Percentiles rank a stretch among this genome's conserved stretches.
phyloP scores from a whole-genome alignment of 2,888 invertebrate species.

The Pachycephus smyrnensis region DNA sequence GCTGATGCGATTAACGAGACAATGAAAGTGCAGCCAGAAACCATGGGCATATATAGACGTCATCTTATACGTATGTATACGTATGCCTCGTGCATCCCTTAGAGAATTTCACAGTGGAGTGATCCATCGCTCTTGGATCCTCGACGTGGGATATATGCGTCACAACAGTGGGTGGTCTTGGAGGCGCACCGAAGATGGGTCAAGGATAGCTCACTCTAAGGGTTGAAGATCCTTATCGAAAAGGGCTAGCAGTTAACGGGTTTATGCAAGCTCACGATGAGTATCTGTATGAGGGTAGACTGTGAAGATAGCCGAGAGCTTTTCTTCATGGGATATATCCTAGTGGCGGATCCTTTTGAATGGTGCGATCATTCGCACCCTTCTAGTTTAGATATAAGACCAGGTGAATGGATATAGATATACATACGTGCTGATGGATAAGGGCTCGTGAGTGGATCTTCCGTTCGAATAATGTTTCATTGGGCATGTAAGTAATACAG shows the following conservation, averaged over 20 bases:
- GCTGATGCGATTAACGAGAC: conserved; percentile 49
- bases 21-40: conserved; percentile 37
- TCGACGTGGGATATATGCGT: neutral
- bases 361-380: neutral
- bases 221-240: neutral
- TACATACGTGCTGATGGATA: neutral
- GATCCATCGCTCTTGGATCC: neutral
- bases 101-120: neutral
- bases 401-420: neutral
- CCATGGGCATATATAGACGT: neutral
- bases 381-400: neutral
- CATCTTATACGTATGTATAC: neutral
- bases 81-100: neutral
- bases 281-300: neutral
- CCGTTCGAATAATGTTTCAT: neutral
- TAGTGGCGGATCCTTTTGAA: neutral
- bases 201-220: neutral
- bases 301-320: neutral
- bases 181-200: neutral
- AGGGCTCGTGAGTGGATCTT: neutral
- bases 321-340: neutral
- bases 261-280: neutral
- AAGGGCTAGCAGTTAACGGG: neutral
- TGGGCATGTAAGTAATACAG: neutral
- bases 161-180: neutral